Evolutionary conservation across 2,888 invertebrate genomes (phyloP).

Genomic region (Acrobasis suavella): DNA sequence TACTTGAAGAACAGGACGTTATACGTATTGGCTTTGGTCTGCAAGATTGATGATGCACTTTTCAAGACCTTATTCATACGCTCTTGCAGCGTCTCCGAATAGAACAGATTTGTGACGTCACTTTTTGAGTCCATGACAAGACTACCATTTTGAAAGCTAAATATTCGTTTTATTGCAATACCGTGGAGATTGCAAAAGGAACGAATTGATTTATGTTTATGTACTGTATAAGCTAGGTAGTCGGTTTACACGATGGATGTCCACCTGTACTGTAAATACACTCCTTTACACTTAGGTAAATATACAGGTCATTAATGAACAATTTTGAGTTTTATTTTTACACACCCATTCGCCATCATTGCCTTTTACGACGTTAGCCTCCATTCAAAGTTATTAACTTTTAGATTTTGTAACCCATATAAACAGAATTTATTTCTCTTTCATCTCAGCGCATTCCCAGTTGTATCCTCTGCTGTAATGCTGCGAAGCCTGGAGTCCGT

Average conservation of each 20-base stretch:
- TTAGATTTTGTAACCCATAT: too few species aligned
- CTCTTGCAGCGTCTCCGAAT: too few species aligned
- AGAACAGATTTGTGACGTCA: not conserved
- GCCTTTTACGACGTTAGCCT: too few species aligned
- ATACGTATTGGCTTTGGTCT: too few species aligned
- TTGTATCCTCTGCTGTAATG: too few species aligned
- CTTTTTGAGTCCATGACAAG: conserved; percentile 3
- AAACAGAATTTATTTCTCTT: too few species aligned
- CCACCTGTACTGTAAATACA: conserved; percentile 77
- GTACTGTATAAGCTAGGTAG: conserved; percentile 46
- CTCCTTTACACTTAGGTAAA: conserved; percentile 81
- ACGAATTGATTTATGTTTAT: conserved; percentile 6
- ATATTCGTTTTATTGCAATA: conserved; percentile 12
- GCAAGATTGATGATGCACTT: too few species aligned
- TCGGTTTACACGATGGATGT: conserved; percentile 66
- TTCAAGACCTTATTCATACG: too few species aligned
- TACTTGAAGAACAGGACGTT: too few species aligned
- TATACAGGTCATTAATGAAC: conserved; percentile 75
- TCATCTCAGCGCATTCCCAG: too few species aligned
- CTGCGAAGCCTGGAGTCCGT: too few species aligned
- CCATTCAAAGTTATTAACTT: too few species aligned
- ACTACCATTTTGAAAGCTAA: not conserved
- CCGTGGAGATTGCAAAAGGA: not conserved
- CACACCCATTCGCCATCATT: not conserved
- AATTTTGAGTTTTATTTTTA: conserved; percentile 54